Percentiles rank a stretch among this genome's conserved stretches.
Evolutionary conservation across 92 coral and sea anemone genomes (phyloP).

Genomic region (Actinernus sp.): DNA sequence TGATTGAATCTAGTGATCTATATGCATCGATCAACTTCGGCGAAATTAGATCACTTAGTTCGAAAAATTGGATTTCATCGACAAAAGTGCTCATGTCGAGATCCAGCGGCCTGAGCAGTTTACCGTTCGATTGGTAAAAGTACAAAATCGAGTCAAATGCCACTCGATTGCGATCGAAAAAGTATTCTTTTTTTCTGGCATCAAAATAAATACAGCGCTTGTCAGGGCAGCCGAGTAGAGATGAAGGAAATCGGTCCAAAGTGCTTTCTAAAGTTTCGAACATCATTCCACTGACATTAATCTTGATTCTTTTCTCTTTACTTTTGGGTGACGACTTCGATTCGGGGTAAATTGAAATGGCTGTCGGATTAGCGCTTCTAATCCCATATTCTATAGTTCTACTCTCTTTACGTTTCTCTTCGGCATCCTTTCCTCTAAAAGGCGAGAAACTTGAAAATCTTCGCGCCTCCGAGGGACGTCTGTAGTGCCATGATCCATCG

Average conservation of each 20-base stretch:
- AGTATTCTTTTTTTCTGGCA: conserved; percentile 74
- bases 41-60: conserved; percentile 74
- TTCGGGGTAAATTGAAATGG: conserved; percentile 49
- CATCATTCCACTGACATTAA: conserved; percentile 94
- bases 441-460: conserved; percentile 51
- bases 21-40: conserved; percentile 57
- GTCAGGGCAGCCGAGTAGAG: conserved; percentile 85
- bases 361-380: conserved; percentile 50
- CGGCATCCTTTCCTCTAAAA: conserved; percentile 36
- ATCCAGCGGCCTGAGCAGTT: conserved; percentile 84
- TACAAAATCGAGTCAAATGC: conserved; percentile 95
- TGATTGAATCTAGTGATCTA: conserved; percentile 29
- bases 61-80: conserved; percentile 89
- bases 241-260: conserved; percentile 82
- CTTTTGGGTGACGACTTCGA: conserved; percentile 54
- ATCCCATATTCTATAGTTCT: conserved; percentile 70
- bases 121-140: conserved; percentile 95
- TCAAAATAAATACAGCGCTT: conserved; percentile 89
- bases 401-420: conserved; percentile 50
- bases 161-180: conserved; percentile 91
- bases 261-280: conserved; percentile 96
- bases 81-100: conserved; percentile 81
- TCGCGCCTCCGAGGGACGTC: conserved; percentile 64
- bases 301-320: conserved; percentile 74
- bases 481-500: conserved; percentile 59